Conservation (phyloP, 2,113 vertebrate genomes). For the Hippocampus barbouri region DNA sequence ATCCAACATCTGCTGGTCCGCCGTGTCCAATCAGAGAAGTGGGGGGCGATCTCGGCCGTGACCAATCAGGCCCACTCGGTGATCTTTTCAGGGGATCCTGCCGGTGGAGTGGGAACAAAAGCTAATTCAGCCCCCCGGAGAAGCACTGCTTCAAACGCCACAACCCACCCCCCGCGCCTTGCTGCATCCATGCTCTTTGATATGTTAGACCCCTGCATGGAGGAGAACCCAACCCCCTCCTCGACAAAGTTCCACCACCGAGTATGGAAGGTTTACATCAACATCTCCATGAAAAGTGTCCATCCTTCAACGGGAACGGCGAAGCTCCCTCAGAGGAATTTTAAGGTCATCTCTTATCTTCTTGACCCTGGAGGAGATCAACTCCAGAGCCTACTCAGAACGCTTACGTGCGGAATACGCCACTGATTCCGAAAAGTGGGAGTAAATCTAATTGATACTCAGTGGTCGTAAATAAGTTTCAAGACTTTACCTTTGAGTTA, state of each 20-base stretch:
- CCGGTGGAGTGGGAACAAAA: slow-evolving; percentile 73
- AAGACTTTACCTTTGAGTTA: background rate
- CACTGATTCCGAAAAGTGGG: background rate
- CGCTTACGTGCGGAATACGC: background rate
- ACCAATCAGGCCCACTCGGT: slow-evolving; percentile 68
- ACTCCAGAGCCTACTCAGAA: slow-evolving; percentile 33
- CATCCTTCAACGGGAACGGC: background rate
- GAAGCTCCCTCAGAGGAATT: background rate
- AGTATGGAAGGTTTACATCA: slow-evolving; percentile 5
- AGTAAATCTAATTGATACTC: background rate
- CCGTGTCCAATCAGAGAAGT: slow-evolving; percentile 65
- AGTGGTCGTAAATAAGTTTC: background rate
- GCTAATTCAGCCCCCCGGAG: slow-evolving; percentile 38
- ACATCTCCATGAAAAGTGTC: background rate
- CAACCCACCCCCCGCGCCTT: slow-evolving; percentile 47
- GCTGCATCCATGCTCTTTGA: slow-evolving; percentile 67
- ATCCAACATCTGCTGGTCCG: slow-evolving; percentile 71
- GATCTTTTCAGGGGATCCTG: slow-evolving; percentile 77
- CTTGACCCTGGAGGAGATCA: slow-evolving; percentile 27
- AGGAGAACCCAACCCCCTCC: slow-evolving; percentile 48
- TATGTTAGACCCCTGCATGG: slow-evolving; percentile 77
- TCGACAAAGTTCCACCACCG: slow-evolving; percentile 53
- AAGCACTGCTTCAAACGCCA: slow-evolving; percentile 23
- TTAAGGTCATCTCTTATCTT: background rate
- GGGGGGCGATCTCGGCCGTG: slow-evolving; percentile 53